phyloP scores from a whole-genome alignment of 2,888 invertebrate species.

The Apamea epomidion region DNA sequence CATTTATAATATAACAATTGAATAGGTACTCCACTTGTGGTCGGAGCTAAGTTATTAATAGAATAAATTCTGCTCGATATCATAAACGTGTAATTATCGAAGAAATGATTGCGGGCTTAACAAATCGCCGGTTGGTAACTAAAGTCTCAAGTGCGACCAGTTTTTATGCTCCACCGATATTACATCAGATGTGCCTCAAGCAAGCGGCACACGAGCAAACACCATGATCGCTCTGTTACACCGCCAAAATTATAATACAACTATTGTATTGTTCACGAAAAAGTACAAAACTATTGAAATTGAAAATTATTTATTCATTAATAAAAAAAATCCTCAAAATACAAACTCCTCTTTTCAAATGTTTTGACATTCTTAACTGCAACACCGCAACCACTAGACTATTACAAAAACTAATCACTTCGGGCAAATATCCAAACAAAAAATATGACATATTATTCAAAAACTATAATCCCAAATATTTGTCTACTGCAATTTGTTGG shows the following conservation, averaged over 20 bases:
- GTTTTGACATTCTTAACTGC: conserved; percentile 24
- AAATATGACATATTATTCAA: conserved; percentile 16
- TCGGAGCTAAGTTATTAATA: conserved; percentile 22
- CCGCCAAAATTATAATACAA: conserved; percentile 41
- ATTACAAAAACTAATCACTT: conserved; percentile 38
- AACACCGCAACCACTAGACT: neutral
- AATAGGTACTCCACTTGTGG: conserved; percentile 20
- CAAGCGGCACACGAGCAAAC: conserved; percentile 61
- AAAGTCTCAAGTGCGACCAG: conserved; percentile 82
- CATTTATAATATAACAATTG: conserved; percentile 28
- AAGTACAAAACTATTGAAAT: conserved; percentile 6
- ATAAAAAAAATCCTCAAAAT: conserved; percentile 29
- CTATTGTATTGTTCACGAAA: conserved; percentile 18
- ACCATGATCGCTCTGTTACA: conserved; percentile 55
- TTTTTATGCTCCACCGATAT: conserved; percentile 77
- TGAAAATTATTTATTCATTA: conserved; percentile 7
- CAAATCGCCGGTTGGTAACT: conserved; percentile 73
- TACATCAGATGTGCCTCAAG: conserved; percentile 78
- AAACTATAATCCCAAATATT: conserved; percentile 25
- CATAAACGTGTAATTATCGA: conserved; percentile 55
- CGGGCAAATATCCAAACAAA: conserved; percentile 36
- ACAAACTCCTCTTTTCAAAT: conserved; percentile 12
- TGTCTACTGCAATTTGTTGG: conserved; percentile 36
- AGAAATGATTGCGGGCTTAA: conserved; percentile 65
- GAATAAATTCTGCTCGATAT: conserved; percentile 38